Evolutionary conservation across 2,888 invertebrate species (phyloP), one percentile per base, ranked within the genome.

Genomic region (Perizoma affinitatum): DNA sequence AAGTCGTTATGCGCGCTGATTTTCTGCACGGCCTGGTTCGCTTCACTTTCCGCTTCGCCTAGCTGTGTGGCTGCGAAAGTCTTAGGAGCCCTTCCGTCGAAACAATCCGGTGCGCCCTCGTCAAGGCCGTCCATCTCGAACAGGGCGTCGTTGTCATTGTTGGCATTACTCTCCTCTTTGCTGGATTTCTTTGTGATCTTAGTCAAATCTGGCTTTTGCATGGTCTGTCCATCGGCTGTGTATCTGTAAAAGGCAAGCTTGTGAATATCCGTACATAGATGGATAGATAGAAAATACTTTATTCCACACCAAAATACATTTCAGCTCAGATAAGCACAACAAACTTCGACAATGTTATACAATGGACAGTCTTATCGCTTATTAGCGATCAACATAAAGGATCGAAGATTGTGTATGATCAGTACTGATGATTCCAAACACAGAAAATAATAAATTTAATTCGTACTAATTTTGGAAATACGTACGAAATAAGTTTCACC

Each of bases 121-220:
- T 95, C 94, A 33, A 95, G 84, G 56, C 94, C 94, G 61, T 90
- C 90, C 95, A 95, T 95, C 76, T 95, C 94, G 73, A 95, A 95
- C 63, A 95, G 92, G 38, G 95, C 94, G 52, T 95, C 95, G 57
- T 93, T 88, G 58, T 93, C 93, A 66, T 62, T 62, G 54, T 76
- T 75, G 66, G 81, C 80, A 52, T 77, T 73, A 51, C 80, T 80
- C 43, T 86, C 83, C 44, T 86, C 84, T 76, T 87, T 87, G 63
- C 83, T 74, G 60, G 75, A 82, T 44, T 84, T 86, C 64, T 93
- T 92, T 79, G 92, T 84, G 61, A 90, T 85, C 71, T 93, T 93
- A 69, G 88, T 93, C 63, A 94, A 69, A 72, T 94, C 94, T 56
- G 94, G 93, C 73, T 93, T 93, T 68, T 93, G 92, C 80, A 94